Evolutionary conservation across 2,888 invertebrate species (phyloP).

Genomic region (Phrixothrix hirtus): DNA sequence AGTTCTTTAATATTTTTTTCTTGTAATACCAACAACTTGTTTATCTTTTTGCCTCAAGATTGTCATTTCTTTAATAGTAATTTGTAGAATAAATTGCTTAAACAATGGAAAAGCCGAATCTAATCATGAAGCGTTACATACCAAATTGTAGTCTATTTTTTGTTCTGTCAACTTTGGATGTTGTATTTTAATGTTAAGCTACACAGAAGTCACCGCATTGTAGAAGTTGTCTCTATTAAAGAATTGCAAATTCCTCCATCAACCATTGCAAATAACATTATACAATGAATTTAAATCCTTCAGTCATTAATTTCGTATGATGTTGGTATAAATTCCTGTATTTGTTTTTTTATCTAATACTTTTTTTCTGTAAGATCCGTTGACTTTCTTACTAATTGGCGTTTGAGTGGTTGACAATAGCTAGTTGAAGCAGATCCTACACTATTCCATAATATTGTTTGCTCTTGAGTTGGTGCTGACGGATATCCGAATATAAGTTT

Average conservation of each 20-base stretch:
- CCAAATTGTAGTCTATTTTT: neutral
- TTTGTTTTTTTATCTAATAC: neutral
- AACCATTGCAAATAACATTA: conserved; percentile 1
- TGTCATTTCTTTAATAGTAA: neutral
- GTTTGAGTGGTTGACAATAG: too few species aligned
- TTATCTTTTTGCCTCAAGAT: neutral
- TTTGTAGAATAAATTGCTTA: neutral
- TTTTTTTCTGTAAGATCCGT: too few species aligned
- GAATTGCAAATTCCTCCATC: too few species aligned
- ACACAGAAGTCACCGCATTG: neutral
- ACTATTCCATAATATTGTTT: neutral
- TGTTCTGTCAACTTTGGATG: neutral
- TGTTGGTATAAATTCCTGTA: neutral
- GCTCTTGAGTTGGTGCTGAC: too few species aligned
- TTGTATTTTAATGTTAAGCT: neutral
- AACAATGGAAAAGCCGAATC: neutral
- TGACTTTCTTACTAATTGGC: too few species aligned
- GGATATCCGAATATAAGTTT: too few species aligned
- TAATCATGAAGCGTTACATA: neutral
- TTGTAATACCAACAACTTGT: neutral
- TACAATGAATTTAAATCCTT: neutral
- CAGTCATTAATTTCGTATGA: neutral
- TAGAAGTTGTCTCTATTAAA: neutral
- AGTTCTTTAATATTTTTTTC: neutral
- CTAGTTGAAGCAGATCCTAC: too few species aligned